Evolutionary conservation across 2,888 invertebrate genomes (phyloP).

Genomic region (Diplazon laetatorius): DNA sequence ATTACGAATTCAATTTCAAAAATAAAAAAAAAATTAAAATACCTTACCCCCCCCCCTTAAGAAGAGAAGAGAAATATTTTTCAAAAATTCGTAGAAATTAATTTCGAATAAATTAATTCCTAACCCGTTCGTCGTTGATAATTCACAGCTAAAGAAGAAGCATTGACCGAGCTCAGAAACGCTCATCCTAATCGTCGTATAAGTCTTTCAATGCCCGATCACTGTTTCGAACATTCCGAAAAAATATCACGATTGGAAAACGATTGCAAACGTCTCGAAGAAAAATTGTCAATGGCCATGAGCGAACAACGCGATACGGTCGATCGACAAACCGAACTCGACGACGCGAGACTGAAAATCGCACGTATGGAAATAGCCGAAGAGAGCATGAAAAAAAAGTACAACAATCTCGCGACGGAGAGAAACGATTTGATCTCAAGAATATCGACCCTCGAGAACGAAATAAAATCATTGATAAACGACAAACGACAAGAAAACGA

Average conservation of each 20-base stretch:
- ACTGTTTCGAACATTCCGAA: slow-evolving; percentile 78
- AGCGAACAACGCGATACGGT: slow-evolving; percentile 75
- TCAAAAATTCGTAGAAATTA: too few species aligned
- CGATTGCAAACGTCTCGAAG: slow-evolving; percentile 77
- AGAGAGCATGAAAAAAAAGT: slow-evolving; percentile 76
- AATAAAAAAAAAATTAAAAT: too few species aligned
- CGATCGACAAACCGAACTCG: slow-evolving; percentile 74
- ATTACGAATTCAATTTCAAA: too few species aligned
- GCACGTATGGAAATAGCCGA: slow-evolving; percentile 78
- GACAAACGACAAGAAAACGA: slow-evolving; percentile 67
- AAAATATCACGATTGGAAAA: slow-evolving; percentile 78
- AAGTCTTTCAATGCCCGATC: slow-evolving; percentile 75
- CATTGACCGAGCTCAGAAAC: slow-evolving; percentile 76
- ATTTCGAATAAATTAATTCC: neutral
- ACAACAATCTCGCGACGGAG: slow-evolving; percentile 71
- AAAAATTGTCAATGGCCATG: slow-evolving; percentile 74
- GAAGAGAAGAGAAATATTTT: too few species aligned
- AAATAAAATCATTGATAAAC: slow-evolving; percentile 68
- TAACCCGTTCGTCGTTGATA: neutral
- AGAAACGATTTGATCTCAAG: slow-evolving; percentile 69
- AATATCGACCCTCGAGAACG: slow-evolving; percentile 69
- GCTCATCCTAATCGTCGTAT: slow-evolving; percentile 77
- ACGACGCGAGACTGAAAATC: slow-evolving; percentile 75
- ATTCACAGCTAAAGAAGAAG: slow-evolving; percentile 77
- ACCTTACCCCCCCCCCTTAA: too few species aligned